A percentile compares a stretch with the other conserved stretches of the same genome.
Evolutionary conservation across 2,113 vertebrate species (phyloP).

Genomic region (Cygnus atratus): DNA sequence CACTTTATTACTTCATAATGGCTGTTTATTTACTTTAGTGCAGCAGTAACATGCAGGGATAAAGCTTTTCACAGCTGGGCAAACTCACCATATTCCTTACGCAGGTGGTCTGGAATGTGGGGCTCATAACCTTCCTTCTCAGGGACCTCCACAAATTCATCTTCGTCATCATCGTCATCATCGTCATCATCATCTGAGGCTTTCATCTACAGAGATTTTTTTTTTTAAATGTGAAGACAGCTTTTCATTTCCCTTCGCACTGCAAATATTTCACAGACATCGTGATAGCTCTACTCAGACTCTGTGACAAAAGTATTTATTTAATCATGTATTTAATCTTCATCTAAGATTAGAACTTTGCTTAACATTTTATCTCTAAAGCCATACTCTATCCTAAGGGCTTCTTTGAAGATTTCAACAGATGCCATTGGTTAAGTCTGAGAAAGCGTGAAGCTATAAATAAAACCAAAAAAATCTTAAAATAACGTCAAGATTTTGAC

Average conservation of each 20-base stretch:
- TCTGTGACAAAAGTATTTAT: constrained; percentile 5
- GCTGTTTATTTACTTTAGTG: constrained; percentile 76
- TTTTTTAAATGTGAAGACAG: neutral
- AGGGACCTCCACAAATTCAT: constrained; percentile 93
- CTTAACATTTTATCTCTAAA: constrained; percentile 45
- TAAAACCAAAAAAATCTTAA: neutral
- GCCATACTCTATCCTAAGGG: constrained; percentile 21
- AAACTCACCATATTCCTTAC: constrained; percentile 88
- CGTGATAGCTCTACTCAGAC: neutral
- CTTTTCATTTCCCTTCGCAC: neutral
- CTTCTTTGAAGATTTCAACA: constrained; percentile 39
- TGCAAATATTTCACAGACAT: neutral
- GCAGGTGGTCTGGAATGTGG: constrained; percentile 87
- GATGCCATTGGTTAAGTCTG: neutral
- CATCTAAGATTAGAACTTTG: constrained; percentile 26
- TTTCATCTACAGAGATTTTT: constrained; percentile 65
- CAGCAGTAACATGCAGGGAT: constrained; percentile 54
- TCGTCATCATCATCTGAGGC: constrained; percentile 40
- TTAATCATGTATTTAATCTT: constrained; percentile 53
- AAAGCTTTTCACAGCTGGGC: constrained; percentile 70
- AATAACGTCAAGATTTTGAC: constrained; percentile 6
- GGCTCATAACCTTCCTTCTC: constrained; percentile 96
- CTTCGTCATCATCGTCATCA: constrained; percentile 77
- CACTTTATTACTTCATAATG: constrained; percentile 76
- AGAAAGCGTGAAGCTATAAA: constrained; percentile 39